Evolutionary conservation across 2,888 invertebrate genomes (phyloP).

Genomic region (Ophion ventricosus): DNA sequence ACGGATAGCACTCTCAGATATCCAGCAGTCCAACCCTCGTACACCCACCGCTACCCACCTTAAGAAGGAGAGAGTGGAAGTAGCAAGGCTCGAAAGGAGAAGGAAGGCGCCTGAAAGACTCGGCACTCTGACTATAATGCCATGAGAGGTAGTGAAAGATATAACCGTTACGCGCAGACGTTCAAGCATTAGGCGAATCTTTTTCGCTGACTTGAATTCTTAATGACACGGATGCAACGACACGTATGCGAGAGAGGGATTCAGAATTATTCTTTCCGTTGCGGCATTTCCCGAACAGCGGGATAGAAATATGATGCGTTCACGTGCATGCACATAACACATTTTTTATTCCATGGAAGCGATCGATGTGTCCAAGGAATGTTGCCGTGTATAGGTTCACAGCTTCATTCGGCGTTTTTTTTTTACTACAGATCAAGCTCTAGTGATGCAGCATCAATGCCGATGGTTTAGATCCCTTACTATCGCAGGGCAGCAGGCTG

Average conservation of each 20-base stretch:
- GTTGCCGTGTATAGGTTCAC: neutral
- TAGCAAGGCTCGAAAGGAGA: conserved; percentile 56
- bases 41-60: conserved; percentile 67
- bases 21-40: conserved; percentile 72
- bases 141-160: conserved; percentile 77
- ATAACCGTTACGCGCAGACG: conserved; percentile 77
- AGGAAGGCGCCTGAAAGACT: conserved; percentile 78
- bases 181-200: conserved; percentile 70
- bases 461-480: conserved; percentile 38
- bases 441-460: conserved; percentile 1
- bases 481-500: conserved; percentile 20
- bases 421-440: conserved; percentile 1
- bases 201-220: conserved; percentile 69
- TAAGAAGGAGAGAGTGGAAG: conserved; percentile 70
- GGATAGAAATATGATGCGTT: neutral
- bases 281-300: conserved; percentile 18
- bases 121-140: conserved; percentile 71
- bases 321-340: neutral
- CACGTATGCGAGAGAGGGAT: conserved; percentile 40
- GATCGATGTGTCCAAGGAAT: neutral
- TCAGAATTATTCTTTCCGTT: conserved; percentile 28
- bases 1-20: conserved; percentile 82
- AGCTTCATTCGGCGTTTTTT: conserved; percentile 4
- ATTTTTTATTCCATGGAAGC: neutral
- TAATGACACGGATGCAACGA: conserved; percentile 60